A percentile compares a stretch with the other conserved stretches of the same genome.
Evolutionary conservation across 2,113 vertebrate species (phyloP).

Genomic region (Anhinga rufa): DNA sequence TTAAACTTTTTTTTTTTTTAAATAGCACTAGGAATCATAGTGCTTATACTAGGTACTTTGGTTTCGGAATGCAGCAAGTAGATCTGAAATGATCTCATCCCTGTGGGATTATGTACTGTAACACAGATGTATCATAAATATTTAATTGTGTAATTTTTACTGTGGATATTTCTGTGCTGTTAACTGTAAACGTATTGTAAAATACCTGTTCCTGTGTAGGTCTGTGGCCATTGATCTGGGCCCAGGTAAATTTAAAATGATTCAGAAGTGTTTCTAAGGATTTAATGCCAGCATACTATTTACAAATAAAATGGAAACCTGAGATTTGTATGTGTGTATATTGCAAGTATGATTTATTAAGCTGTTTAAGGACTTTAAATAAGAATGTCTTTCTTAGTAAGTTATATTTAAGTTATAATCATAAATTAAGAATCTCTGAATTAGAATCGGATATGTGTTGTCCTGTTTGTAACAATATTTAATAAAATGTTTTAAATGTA

Average conservation of each 20-base stretch:
- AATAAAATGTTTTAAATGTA: constrained; percentile 22
- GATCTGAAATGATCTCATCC: constrained; percentile 38
- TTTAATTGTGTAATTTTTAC: not conserved
- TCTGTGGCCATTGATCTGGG: not conserved
- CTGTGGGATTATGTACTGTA: constrained; percentile 56
- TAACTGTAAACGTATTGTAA: not conserved
- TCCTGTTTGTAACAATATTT: not conserved
- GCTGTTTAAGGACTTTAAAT: not conserved
- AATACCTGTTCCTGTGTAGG: not conserved
- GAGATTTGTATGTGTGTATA: not conserved
- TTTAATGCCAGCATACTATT: not conserved
- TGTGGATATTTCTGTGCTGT: not conserved
- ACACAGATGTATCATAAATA: not conserved
- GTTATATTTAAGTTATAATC: constrained; percentile 60
- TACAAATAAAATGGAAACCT: not conserved
- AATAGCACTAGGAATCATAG: not conserved
- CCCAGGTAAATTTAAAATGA: not conserved
- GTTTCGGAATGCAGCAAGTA: not conserved
- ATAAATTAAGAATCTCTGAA: constrained; percentile 12
- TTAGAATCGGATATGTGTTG: not conserved
- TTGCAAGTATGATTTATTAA: not conserved
- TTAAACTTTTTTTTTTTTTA: not conserved
- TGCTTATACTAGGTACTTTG: not conserved
- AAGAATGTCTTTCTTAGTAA: not conserved
- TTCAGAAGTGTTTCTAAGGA: not conserved